These are phyloP conservation scores for Apocrypta bakeri DNA, from an alignment of 1,140 invertebrate species.

Conservation along the genomic window DNA sequence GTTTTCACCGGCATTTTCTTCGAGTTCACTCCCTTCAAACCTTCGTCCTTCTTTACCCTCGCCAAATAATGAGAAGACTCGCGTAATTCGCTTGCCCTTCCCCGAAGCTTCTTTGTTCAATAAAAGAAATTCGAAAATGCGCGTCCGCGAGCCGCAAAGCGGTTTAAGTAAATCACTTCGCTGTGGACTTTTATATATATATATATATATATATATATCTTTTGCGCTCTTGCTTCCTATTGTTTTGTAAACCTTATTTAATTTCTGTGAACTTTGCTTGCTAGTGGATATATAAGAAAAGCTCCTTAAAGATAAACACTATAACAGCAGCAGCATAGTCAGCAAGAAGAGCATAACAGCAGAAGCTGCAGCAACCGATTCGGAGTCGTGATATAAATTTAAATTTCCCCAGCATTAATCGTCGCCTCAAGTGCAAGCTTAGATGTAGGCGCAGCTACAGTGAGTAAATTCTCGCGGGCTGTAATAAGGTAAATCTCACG, in stretches of 20 bases:
- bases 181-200: no score
- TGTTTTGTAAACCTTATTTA: conserved; percentile 27
- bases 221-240: not conserved
- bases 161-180: not conserved
- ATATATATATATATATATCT: no score
- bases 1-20: conserved; percentile 40
- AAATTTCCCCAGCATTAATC: conserved; percentile 6
- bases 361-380: not conserved
- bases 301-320: not conserved
- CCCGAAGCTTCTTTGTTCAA: not conserved
- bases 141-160: conserved; percentile 1
- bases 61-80: conserved; percentile 10
- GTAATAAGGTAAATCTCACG: conserved; percentile 31
- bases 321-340: not conserved
- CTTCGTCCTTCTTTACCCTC: not conserved
- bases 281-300: not conserved
- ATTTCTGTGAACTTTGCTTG: not conserved
- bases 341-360: not conserved
- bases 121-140: conserved; percentile 24
- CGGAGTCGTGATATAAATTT: not conserved
- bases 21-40: not conserved
- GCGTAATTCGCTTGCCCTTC: conserved; percentile 3
- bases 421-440: not conserved
- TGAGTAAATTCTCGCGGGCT: conserved; percentile 23
- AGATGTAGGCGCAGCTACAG: not conserved